Percentiles rank a stretch among this genome's conserved stretches.
Conservation (phyloP, 2,888 invertebrate genomes). For the Drosophila quinaria region DNA sequence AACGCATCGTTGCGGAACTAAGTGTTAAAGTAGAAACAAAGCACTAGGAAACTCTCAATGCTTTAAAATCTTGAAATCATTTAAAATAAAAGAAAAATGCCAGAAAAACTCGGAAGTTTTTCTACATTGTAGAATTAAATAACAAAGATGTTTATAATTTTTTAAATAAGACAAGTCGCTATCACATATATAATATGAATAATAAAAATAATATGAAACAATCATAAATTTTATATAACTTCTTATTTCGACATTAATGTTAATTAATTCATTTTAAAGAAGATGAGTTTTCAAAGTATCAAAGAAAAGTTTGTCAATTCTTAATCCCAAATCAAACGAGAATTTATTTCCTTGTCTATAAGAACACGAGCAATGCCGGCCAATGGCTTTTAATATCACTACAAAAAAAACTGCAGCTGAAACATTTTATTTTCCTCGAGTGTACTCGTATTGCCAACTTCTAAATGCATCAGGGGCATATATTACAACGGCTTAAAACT, state of each 20-base stretch:
- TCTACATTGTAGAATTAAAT: neutral
- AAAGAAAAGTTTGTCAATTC: neutral
- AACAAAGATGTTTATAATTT: too few species aligned
- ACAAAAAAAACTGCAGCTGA: neutral
- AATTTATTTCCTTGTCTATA: neutral
- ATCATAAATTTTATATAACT: too few species aligned
- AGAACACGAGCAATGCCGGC: neutral
- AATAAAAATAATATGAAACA: too few species aligned
- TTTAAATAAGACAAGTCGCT: too few species aligned
- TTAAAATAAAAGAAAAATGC: neutral
- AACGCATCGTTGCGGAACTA: conserved; percentile 55
- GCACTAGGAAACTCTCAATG: neutral
- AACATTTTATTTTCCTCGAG: neutral
- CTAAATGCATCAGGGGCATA: conserved; percentile 13
- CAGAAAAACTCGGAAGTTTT: neutral
- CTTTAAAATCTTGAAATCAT: neutral
- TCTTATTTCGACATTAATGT: too few species aligned
- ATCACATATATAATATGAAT: too few species aligned
- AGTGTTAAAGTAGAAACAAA: conserved; percentile 23
- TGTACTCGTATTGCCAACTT: conserved; percentile 12
- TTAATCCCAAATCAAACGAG: neutral
- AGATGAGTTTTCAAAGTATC: neutral
- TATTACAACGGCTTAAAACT: conserved; percentile 35
- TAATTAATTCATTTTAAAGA: too few species aligned
- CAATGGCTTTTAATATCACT: neutral